Evolutionary conservation across 2,113 vertebrate species (phyloP).

Genomic region (Vimba vimba): DNA sequence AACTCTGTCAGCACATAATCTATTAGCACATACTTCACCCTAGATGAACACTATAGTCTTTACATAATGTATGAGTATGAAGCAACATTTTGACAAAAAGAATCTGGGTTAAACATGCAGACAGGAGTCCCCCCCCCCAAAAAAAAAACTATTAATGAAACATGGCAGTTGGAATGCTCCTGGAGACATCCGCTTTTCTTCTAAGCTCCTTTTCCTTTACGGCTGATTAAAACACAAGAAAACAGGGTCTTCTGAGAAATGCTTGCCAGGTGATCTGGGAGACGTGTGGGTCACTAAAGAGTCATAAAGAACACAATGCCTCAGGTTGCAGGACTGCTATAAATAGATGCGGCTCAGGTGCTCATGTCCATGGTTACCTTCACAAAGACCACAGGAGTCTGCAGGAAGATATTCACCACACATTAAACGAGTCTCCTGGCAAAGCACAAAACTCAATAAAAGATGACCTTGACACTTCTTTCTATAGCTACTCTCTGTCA

Average conservation of each 20-base stretch:
- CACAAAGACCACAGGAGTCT: conserved; percentile 34
- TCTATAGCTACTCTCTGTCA: background rate
- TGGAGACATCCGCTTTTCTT: background rate
- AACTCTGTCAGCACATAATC: background rate
- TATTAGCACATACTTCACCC: background rate
- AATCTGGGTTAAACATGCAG: background rate
- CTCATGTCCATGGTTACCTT: conserved; percentile 44
- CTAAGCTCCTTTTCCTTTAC: conserved; percentile 1
- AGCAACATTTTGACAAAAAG: background rate
- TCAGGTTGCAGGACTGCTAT: conserved; percentile 33
- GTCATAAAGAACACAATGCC: background rate
- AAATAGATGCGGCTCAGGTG: conserved; percentile 41
- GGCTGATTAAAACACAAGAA: background rate
- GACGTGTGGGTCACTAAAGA: conserved; percentile 17
- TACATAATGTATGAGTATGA: background rate
- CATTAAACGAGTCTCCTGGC: conserved; percentile 3
- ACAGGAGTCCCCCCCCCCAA: background rate
- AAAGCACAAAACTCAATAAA: background rate
- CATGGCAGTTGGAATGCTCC: background rate
- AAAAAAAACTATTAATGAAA: background rate
- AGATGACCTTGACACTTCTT: background rate
- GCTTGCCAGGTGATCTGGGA: too few species aligned
- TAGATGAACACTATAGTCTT: conserved; percentile 8
- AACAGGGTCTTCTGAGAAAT: background rate
- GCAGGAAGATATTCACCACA: background rate